Base-by-base conservation (phyloP, 2,888 invertebrate genomes). In the Melanotus villosus region DNA sequence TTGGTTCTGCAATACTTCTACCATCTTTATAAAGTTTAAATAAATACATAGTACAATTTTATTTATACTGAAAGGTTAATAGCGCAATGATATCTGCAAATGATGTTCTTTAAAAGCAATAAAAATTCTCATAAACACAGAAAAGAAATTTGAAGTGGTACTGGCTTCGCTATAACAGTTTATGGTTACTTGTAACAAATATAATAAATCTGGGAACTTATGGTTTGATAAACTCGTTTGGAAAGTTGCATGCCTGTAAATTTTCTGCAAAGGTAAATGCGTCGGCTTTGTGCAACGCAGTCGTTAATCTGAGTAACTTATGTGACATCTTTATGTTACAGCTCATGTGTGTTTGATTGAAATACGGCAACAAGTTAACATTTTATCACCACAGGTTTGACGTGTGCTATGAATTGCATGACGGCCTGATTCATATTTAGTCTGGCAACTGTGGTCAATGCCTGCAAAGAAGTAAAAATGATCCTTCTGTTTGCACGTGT, bases 301-400 rank as follows among this genome's bases (percentile, higher is more conserved):
- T 74, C 76, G 78, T 77, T 78, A 78, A 78, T 77, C 77, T 78
- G 69, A 73, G 71, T 74, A 73, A 76, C 74, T 75, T 76, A 78
- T 77, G 77, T 76, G 78, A 78, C 78, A 77, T 78, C 77, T 77
- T 78, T 78, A 78, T 78, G 77, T 76, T 76, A 72, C 75, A 77
- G 74, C 75, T 77, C 76, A 78, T 78, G 76, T 75, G 74, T 71
- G 70, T 65, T 71, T 78, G 77, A 78, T 78, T 78, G 78, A 78
- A 76, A 77, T 78, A 78, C 75, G 75, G 75, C 76, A 65, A 68
- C 72, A 67, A 64, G 71, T 67, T 75, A 69, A 68, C 68, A 75
- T 75, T 77, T 77, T 77, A 77, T 77, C 75, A 73, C 74, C 67
- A 64, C 67, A 60, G 58, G 70, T 70, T 71, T 73, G 67, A 72